Percentiles rank a stretch among this genome's conserved stretches.
phyloP scores from a whole-genome alignment of 2,797 vertebrate genomes.

The Lepidocolaptes lacrymiger region DNA sequence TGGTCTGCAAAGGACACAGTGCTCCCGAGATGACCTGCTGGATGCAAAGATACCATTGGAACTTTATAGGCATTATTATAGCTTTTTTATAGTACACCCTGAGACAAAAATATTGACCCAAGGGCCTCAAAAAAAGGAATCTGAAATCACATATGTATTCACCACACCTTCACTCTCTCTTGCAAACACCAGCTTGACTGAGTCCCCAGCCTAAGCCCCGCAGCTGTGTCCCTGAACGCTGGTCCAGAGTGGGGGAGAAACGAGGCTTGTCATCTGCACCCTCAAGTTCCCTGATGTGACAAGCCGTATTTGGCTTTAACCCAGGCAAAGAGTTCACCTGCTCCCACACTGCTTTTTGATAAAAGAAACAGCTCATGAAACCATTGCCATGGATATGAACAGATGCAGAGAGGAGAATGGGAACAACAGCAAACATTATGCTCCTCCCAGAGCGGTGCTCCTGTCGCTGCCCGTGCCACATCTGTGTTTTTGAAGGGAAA shows the following conservation, averaged over 20 bases:
- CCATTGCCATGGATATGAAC: conserved; percentile 4
- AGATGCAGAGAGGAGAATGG: conserved; percentile 51
- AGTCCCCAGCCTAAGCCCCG: background rate
- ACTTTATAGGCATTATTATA: background rate
- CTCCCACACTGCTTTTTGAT: background rate
- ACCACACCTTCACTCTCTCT: background rate
- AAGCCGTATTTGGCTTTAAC: background rate
- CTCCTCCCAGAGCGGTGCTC: conserved; percentile 57
- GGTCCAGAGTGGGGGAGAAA: background rate
- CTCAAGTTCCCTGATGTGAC: background rate
- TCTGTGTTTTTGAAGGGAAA: conserved; percentile 84
- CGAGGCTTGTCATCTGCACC: background rate
- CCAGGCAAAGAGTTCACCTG: conserved; percentile 14
- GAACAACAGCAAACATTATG: conserved; percentile 55
- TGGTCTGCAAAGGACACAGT: background rate
- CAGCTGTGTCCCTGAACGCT: background rate
- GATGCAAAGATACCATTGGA: background rate
- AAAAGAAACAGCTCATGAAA: background rate
- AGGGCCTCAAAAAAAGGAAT: background rate
- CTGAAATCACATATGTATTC: background rate
- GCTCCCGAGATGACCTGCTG: background rate
- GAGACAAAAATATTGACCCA: background rate
- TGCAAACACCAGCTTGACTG: background rate
- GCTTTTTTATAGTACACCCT: background rate
- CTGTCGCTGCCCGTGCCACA: conserved; percentile 73